A percentile compares a stretch with the other conserved stretches of the same genome.
Conservation (phyloP, 2,113 vertebrate genomes). For the Rhipidura dahli region DNA sequence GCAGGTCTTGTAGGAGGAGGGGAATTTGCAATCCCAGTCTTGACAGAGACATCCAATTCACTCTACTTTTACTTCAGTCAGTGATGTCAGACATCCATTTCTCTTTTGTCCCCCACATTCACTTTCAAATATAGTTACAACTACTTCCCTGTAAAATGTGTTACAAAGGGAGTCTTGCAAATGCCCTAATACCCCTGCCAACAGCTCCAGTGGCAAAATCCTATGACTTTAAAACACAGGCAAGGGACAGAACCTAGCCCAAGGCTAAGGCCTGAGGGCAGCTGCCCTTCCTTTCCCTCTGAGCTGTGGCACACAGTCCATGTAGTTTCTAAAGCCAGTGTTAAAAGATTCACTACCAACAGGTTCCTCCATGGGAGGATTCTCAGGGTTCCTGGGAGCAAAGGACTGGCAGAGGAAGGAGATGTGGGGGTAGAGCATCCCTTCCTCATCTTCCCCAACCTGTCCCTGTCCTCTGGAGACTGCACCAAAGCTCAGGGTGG, state of each 20-base stretch:
- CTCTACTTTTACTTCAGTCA: background rate
- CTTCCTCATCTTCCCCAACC: background rate
- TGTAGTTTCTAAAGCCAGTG: background rate
- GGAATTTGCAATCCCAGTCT: background rate
- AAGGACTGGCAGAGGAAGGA: background rate
- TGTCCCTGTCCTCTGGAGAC: background rate
- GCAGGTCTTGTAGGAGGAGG: background rate
- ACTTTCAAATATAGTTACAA: background rate
- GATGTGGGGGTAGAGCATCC: background rate
- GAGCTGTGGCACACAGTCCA: background rate
- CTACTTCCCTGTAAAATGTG: background rate
- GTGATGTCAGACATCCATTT: background rate
- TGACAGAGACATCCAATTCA: background rate
- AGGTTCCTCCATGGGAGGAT: rapidly evolving
- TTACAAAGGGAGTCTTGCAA: background rate
- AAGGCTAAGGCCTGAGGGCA: background rate
- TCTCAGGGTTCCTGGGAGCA: background rate
- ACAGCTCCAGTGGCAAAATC: background rate
- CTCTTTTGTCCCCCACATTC: background rate
- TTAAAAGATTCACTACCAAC: background rate
- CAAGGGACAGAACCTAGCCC: background rate
- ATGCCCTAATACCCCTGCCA: background rate
- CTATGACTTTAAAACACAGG: background rate
- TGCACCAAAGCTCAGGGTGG: background rate
- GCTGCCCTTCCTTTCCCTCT: background rate